These are phyloP conservation scores for Aspidoscelis tigris DNA, from an alignment of 2,113 vertebrate species.

Conservation along the genomic window DNA sequence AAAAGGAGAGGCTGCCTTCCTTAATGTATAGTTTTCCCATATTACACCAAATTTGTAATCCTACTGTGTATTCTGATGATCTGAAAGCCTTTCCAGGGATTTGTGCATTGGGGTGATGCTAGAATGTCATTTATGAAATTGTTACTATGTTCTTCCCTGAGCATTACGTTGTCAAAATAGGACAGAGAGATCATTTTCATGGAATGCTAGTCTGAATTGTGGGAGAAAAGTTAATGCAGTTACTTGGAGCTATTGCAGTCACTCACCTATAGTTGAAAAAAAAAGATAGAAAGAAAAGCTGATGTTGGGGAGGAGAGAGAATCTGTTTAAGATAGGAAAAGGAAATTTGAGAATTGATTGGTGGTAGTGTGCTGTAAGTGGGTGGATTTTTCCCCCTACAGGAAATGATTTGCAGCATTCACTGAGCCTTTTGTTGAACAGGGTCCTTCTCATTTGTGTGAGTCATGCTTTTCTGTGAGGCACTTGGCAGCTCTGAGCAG, in stretches of 20 bases:
- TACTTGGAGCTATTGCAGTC: constrained; percentile 52
- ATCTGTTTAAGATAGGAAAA: constrained; percentile 79
- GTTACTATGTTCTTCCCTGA: constrained; percentile 43
- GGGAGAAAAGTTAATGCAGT: constrained; percentile 57
- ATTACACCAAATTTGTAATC: constrained; percentile 8
- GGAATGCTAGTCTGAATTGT: constrained; percentile 37
- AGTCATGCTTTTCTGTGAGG: constrained; percentile 97
- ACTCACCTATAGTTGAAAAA: constrained; percentile 63
- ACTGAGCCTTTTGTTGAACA: constrained; percentile 99
- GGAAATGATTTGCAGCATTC: constrained; percentile 99
- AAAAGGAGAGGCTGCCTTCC: constrained; percentile 41
- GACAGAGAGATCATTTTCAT: constrained; percentile 42
- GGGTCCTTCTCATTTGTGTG: constrained; percentile 96
- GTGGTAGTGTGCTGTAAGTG: constrained; percentile 93
- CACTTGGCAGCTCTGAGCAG: constrained; percentile 87
- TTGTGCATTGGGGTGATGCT: constrained; percentile 25
- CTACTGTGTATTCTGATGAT: constrained; percentile 14
- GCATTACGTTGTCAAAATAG: constrained; percentile 40
- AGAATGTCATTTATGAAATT: constrained; percentile 3
- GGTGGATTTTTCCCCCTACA: constrained; percentile 89
- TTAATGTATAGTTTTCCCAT: constrained; percentile 7
- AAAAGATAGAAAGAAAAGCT: constrained; percentile 66
- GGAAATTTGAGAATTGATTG: constrained; percentile 94
- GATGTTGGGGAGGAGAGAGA: constrained; percentile 54
- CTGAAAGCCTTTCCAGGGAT: constrained; percentile 29